These are phyloP conservation scores for Reticulitermes lucifugus DNA, from an alignment of 2,888 invertebrate genomes.

Conservation along the genomic window DNA sequence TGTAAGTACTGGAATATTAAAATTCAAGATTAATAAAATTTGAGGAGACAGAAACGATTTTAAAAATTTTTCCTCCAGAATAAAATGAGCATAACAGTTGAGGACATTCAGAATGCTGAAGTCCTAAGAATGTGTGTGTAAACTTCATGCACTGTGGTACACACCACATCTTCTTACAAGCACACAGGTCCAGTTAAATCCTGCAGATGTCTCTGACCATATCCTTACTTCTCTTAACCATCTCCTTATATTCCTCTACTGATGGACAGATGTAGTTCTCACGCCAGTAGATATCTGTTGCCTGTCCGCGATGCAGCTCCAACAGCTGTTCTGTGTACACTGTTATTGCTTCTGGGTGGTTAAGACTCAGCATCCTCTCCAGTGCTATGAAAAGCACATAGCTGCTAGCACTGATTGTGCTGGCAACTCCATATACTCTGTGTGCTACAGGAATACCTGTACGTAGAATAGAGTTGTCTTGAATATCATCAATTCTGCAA, in stretches of 20 bases:
- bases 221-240: slow-evolving; percentile 86
- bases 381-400: slow-evolving; percentile 92
- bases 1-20: too few relatives aligned
- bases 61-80: too few relatives aligned
- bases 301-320: slow-evolving; percentile 95
- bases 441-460: slow-evolving; percentile 97
- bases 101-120: too few relatives aligned
- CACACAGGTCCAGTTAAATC: too few relatives aligned
- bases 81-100: too few relatives aligned
- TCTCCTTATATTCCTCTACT: slow-evolving; percentile 93
- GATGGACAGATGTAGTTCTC: slow-evolving; percentile 95
- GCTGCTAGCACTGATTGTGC: slow-evolving; percentile 96
- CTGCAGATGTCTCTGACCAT: too few relatives aligned
- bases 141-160: too few relatives aligned
- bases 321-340: slow-evolving; percentile 91
- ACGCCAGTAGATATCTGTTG: slow-evolving; percentile 98
- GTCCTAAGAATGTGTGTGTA: too few relatives aligned
- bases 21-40: too few relatives aligned
- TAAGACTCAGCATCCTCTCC: slow-evolving; percentile 84
- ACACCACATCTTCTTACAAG: too few relatives aligned
- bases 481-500: slow-evolving; percentile 95
- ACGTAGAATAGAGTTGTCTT: slow-evolving; percentile 94
- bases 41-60: too few relatives aligned
- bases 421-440: slow-evolving; percentile 94
- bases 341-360: slow-evolving; percentile 86